Conservation (phyloP, 2,888 invertebrate genomes). For the Gortyna flavago region DNA sequence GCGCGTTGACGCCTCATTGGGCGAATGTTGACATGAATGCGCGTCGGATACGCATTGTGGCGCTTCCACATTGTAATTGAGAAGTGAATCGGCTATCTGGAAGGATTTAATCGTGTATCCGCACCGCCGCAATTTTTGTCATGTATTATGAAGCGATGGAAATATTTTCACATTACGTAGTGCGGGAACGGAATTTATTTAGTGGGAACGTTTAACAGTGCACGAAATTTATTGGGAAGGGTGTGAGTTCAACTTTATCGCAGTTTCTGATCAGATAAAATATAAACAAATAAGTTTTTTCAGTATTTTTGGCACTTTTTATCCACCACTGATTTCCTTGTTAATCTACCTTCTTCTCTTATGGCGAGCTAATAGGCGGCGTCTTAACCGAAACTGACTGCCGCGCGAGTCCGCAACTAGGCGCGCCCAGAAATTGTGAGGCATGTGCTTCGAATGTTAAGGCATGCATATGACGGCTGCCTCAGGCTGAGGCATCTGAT, state of each 20-base stretch:
- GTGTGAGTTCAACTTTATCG: neutral
- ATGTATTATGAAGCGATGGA: constrained; percentile 27
- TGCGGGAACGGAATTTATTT: neutral
- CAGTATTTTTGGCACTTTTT: neutral
- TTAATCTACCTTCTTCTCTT: too few species aligned
- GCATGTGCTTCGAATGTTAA: too few species aligned
- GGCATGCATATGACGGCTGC: neutral
- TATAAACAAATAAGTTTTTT: neutral
- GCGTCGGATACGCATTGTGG: constrained; percentile 53
- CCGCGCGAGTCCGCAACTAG: neutral
- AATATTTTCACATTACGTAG: constrained; percentile 25
- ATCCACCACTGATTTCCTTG: neutral
- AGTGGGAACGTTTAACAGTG: neutral
- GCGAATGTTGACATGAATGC: constrained; percentile 55
- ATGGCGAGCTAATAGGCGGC: too few species aligned
- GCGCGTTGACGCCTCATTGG: constrained; percentile 64
- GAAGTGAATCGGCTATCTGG: constrained; percentile 64
- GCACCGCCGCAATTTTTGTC: constrained; percentile 52
- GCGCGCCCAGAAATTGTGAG: neutral
- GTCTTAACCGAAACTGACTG: neutral
- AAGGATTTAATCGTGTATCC: constrained; percentile 57
- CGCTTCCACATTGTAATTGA: constrained; percentile 61
- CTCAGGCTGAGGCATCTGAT: too few species aligned
- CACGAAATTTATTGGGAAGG: neutral
- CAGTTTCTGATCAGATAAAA: neutral